These are phyloP conservation scores for Natator depressus DNA, from an alignment of 2,113 vertebrate genomes.

Conservation along the genomic window DNA sequence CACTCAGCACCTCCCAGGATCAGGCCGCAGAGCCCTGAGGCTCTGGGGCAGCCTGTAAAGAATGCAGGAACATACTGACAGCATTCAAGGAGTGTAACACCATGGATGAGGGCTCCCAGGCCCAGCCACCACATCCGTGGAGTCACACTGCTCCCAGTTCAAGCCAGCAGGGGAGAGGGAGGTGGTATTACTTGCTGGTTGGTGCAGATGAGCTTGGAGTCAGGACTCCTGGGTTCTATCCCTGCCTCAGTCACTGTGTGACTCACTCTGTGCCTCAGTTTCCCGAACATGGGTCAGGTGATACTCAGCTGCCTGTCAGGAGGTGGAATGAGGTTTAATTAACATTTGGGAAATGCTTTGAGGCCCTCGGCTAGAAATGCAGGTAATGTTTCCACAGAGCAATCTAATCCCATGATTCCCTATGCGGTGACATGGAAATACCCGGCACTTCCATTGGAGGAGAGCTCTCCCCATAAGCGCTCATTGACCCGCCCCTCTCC, in stretches of 20 bases:
- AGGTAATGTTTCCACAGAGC: background rate
- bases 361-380: background rate
- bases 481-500: background rate
- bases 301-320: background rate
- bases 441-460: background rate
- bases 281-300: background rate
- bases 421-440: background rate
- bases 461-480: background rate
- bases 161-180: no score
- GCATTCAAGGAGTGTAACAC: background rate
- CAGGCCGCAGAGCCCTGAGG: background rate
- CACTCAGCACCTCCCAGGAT: background rate
- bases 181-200: no score
- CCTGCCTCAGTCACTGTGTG: background rate
- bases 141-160: background rate
- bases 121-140: background rate
- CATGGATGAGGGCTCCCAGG: background rate
- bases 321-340: background rate
- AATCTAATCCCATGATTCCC: background rate
- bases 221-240: background rate
- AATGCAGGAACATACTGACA: background rate
- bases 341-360: background rate
- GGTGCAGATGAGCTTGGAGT: background rate
- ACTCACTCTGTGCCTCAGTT: background rate
- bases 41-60: no score